A percentile compares a stretch with the other conserved stretches of the same genome.
Evolutionary conservation across 1,140 invertebrate genomes (phyloP).

Genomic region (Zaprionus davidi): DNA sequence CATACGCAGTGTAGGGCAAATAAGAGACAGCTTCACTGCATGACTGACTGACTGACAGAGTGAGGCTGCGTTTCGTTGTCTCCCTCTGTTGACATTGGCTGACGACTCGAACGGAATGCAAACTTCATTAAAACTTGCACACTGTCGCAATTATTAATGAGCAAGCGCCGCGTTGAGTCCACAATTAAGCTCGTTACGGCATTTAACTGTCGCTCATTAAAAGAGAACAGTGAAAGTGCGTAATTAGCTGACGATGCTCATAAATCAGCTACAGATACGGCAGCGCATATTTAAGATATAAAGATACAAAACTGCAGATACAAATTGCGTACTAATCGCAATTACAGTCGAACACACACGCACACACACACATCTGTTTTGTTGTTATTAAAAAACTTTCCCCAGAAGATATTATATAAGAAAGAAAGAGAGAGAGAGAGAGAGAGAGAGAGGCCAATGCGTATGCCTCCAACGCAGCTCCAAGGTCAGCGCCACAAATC

Average conservation of each 20-base stretch:
- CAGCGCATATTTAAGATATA: constrained; percentile 32
- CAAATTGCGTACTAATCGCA: constrained; percentile 57
- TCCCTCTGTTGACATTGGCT: constrained; percentile 45
- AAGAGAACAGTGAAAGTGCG: constrained; percentile 27
- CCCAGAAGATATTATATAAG: constrained; percentile 1
- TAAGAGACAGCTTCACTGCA: constrained; percentile 5
- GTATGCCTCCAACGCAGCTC: constrained; percentile 18
- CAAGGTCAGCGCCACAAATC: constrained; percentile 48
- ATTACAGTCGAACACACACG: constrained; percentile 29
- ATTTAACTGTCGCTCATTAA: constrained; percentile 73
- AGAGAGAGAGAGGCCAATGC: background rate
- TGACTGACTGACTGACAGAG: background rate
- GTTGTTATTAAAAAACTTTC: constrained; percentile 51
- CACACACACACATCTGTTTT: background rate
- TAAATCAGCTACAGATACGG: constrained; percentile 56
- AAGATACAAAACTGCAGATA: constrained; percentile 48
- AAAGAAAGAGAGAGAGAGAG: background rate
- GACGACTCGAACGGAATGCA: constrained; percentile 49
- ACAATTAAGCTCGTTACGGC: constrained; percentile 74
- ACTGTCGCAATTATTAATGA: constrained; percentile 68
- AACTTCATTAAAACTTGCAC: constrained; percentile 78
- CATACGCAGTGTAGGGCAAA: constrained; percentile 38
- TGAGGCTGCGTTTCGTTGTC: constrained; percentile 11
- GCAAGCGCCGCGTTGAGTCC: constrained; percentile 49
- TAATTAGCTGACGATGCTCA: constrained; percentile 70